These are phyloP conservation scores for Amiota minor DNA, from an alignment of 2,888 invertebrate species.

Conservation along the genomic window DNA sequence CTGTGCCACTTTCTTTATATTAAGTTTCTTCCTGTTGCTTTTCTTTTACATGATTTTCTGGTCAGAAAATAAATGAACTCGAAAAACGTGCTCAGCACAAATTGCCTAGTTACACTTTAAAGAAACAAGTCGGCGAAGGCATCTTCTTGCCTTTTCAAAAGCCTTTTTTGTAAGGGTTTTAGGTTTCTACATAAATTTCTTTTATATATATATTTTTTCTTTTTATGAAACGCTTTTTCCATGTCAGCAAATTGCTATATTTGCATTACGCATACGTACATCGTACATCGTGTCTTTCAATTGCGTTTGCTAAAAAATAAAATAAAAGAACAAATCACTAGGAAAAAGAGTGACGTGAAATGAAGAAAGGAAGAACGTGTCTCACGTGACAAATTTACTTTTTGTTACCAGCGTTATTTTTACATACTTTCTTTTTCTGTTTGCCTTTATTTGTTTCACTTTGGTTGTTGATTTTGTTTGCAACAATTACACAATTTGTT, in stretches of 20 bases:
- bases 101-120: constrained; percentile 14
- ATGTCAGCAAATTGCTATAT: constrained; percentile 22
- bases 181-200: background rate
- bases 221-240: constrained; percentile 13
- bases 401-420: constrained; percentile 34
- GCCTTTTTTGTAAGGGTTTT: too few relatives aligned
- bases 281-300: constrained; percentile 40
- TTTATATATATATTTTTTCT: constrained; percentile 12
- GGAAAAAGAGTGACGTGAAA: too few relatives aligned
- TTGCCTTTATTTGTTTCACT: constrained; percentile 22
- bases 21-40: constrained; percentile 2
- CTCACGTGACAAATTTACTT: constrained; percentile 56
- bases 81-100: constrained; percentile 6
- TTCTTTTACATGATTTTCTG: background rate
- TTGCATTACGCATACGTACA: constrained; percentile 49
- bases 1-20: constrained; percentile 1
- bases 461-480: constrained; percentile 15
- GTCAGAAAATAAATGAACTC: constrained; percentile 21
- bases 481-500: constrained; percentile 61
- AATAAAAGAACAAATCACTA: too few relatives aligned
- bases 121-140: background rate
- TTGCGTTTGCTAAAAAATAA: too few relatives aligned
- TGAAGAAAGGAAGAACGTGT: constrained; percentile 61
- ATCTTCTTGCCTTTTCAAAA: too few relatives aligned
- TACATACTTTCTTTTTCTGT: background rate